phyloP scores from a whole-genome alignment of 2,113 vertebrate species.

The Corythoichthys haematopterus region DNA sequence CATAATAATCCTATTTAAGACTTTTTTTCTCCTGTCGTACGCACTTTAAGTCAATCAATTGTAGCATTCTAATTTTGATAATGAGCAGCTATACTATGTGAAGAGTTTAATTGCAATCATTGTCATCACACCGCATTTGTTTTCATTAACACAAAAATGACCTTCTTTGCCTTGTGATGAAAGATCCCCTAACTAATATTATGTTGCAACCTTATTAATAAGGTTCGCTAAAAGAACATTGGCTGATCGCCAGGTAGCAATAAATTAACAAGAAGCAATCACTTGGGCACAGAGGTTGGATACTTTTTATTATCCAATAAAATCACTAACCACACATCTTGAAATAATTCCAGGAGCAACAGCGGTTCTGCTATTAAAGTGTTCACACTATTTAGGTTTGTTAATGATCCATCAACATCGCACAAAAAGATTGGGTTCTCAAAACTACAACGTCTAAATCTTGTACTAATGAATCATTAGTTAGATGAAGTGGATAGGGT shows the following conservation, averaged over 20 bases:
- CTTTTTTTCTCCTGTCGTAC: too few species aligned
- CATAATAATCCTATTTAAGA: too few species aligned
- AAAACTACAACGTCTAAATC: constrained; percentile 26
- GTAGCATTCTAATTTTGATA: too few species aligned
- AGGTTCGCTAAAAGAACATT: constrained; percentile 11
- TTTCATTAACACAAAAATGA: too few species aligned
- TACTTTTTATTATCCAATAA: constrained; percentile 34
- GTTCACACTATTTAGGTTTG: constrained; percentile 44
- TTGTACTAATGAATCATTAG: constrained; percentile 27
- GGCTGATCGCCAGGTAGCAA: constrained; percentile 24
- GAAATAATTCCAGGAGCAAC: constrained; percentile 34
- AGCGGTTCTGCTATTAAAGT: constrained; percentile 30
- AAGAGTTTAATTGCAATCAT: too few species aligned
- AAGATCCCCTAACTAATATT: neutral
- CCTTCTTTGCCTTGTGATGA: too few species aligned
- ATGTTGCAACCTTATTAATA: constrained; percentile 12
- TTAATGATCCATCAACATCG: constrained; percentile 45
- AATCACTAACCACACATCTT: constrained; percentile 42
- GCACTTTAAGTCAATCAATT: too few species aligned
- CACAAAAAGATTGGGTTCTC: constrained; percentile 4
- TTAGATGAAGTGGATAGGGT: constrained; percentile 21
- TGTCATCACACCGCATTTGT: too few species aligned
- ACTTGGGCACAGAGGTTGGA: constrained; percentile 19
- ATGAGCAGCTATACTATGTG: too few species aligned
- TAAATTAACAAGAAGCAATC: constrained; percentile 29